Evolutionary conservation across 2,113 vertebrate species (phyloP).

Genomic region (Mystacornis crossleyi): DNA sequence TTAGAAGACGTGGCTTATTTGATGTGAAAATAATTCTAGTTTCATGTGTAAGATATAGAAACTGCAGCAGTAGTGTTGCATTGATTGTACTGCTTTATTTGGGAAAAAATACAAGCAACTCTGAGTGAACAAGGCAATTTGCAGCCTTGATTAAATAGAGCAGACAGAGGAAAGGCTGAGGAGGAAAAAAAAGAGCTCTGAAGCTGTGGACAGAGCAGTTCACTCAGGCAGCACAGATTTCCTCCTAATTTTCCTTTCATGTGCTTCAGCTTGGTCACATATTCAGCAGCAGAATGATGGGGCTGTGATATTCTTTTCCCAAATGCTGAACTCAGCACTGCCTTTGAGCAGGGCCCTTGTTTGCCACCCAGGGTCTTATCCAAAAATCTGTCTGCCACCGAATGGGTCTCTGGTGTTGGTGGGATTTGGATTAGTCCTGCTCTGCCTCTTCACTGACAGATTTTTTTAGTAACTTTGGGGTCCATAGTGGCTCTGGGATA

Average conservation of each 20-base stretch:
- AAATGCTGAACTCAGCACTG: fast-evolving
- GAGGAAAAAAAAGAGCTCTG: background rate
- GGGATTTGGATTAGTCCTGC: background rate
- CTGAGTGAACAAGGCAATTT: background rate
- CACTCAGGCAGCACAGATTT: background rate
- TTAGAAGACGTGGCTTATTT: background rate
- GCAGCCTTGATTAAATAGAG: background rate
- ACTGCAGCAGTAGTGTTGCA: background rate
- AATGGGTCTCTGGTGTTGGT: no score
- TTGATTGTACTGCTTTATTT: background rate
- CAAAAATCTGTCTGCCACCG: fast-evolving
- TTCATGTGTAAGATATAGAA: background rate
- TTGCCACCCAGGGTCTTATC: background rate
- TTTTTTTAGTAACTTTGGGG: background rate
- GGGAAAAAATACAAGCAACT: background rate
- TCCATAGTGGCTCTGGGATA: fast-evolving
- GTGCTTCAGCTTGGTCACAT: background rate
- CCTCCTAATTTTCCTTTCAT: background rate
- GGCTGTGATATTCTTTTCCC: background rate
- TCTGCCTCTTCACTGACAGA: background rate
- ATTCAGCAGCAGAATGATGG: background rate
- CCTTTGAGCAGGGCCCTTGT: background rate
- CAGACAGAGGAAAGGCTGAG: background rate
- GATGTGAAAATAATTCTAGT: background rate
- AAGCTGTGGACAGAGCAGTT: background rate